Evolutionary conservation across 1,140 invertebrate species (phyloP).

Genomic region (Cataglyphis hispanica): DNA sequence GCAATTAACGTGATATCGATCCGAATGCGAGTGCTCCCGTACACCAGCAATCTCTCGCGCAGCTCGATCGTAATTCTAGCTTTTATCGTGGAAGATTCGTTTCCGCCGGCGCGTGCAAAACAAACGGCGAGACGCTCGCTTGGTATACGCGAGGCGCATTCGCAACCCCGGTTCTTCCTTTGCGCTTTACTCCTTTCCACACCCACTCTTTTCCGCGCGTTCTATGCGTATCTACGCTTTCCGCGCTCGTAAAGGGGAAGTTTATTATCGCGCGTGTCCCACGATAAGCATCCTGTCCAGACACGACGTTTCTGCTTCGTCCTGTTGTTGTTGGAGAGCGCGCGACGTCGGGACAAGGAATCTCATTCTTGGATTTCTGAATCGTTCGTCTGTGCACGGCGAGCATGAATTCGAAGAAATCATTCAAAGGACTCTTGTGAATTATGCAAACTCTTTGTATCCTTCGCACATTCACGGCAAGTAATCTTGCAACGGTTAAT

Average conservation of each 20-base stretch:
- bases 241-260: constrained; percentile 78
- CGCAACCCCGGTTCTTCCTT: constrained; percentile 27
- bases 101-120: constrained; percentile 78
- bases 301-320: constrained; percentile 14
- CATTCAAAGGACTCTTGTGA: constrained; percentile 19
- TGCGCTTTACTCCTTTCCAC: background rate
- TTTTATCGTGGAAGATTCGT: constrained; percentile 79
- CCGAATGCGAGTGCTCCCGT: constrained; percentile 67
- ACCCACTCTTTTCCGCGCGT: constrained; percentile 8
- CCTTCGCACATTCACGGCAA: background rate
- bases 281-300: constrained; percentile 75
- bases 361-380: constrained; percentile 45
- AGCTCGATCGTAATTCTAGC: constrained; percentile 69
- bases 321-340: constrained; percentile 57
- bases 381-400: constrained; percentile 33
- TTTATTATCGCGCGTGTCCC: constrained; percentile 78
- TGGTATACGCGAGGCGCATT: constrained; percentile 51
- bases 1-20: constrained; percentile 81
- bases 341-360: constrained; percentile 35
- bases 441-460: constrained; percentile 27
- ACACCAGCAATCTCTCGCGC: constrained; percentile 71
- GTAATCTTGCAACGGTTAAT: background rate
- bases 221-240: constrained; percentile 63
- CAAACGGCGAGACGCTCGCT: constrained; percentile 69
- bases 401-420: background rate